Evolutionary conservation across 2,888 invertebrate genomes (phyloP).

Genomic region (Leptinotarsa rubiginosa): DNA sequence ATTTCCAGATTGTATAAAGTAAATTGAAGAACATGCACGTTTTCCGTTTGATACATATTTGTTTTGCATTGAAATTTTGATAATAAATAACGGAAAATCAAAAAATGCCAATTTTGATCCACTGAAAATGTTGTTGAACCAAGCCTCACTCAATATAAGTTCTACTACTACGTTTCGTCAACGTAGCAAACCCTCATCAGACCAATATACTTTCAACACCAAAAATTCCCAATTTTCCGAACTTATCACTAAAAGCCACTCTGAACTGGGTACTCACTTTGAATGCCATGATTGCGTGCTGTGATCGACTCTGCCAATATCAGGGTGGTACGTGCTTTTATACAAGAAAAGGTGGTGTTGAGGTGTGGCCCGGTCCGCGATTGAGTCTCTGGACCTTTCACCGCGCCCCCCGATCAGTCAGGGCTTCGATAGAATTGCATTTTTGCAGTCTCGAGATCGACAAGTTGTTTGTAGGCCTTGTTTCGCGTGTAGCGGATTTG

Average conservation of each 20-base stretch:
- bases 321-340: constrained; percentile 24
- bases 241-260: constrained; percentile 17
- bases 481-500: neutral
- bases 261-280: constrained; percentile 51
- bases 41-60: no score
- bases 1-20: no score
- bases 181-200: neutral
- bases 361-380: constrained; percentile 15
- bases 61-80: no score
- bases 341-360: constrained; percentile 18
- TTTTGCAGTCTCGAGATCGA: constrained; percentile 16
- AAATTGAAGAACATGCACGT: no score
- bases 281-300: constrained; percentile 53
- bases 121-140: no score
- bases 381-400: constrained; percentile 24
- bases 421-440: constrained; percentile 22
- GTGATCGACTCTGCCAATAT: constrained; percentile 23
- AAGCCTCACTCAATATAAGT: no score
- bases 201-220: neutral
- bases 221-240: neutral
- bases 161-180: neutral
- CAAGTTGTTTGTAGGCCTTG: constrained; percentile 7
- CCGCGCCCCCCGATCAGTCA: constrained; percentile 12
- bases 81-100: no score
- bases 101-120: no score